These are phyloP conservation scores for Leptinotarsa peninsularis DNA, from an alignment of 2,888 invertebrate genomes.

Conservation along the genomic window DNA sequence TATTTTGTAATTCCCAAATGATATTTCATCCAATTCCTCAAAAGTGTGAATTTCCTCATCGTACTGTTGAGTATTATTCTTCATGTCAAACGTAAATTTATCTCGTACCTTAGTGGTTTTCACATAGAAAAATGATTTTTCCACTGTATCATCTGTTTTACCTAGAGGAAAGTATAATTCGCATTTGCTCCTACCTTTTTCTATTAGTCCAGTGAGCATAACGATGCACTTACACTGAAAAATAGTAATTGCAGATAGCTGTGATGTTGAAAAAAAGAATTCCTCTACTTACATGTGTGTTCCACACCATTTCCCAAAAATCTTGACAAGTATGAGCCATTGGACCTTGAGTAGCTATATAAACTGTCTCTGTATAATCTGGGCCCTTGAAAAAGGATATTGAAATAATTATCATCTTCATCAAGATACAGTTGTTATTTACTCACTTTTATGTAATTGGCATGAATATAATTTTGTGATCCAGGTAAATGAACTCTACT, in stretches of 20 bases:
- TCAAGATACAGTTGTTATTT: neutral
- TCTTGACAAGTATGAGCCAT: conserved; percentile 89
- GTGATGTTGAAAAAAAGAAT: neutral
- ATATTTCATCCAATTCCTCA: conserved; percentile 61
- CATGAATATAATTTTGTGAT: conserved; percentile 88
- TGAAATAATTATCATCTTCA: conserved; percentile 7
- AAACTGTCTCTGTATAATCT: conserved; percentile 86
- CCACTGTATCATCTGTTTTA: conserved; percentile 52
- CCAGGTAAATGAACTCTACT: conserved; percentile 81
- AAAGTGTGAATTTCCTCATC: conserved; percentile 61
- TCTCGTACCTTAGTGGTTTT: conserved; percentile 61
- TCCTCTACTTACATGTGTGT: conserved; percentile 57
- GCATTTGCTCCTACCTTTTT: conserved; percentile 87
- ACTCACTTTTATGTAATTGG: conserved; percentile 88
- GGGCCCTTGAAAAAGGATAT: conserved; percentile 76
- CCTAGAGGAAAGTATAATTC: conserved; percentile 85
- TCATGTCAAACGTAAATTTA: conserved; percentile 62
- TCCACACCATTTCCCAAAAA: conserved; percentile 89
- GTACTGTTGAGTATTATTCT: conserved; percentile 48
- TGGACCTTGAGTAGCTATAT: conserved; percentile 94
- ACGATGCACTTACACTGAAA: conserved; percentile 73
- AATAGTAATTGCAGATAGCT: conserved; percentile 18
- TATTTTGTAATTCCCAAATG: conserved; percentile 59
- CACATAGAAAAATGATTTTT: conserved; percentile 60
- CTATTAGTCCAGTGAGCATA: conserved; percentile 91